A percentile compares a stretch with the other conserved stretches of the same genome.
Conservation (phyloP, 2,113 vertebrate species). For the Dasyprocta punctata region DNA sequence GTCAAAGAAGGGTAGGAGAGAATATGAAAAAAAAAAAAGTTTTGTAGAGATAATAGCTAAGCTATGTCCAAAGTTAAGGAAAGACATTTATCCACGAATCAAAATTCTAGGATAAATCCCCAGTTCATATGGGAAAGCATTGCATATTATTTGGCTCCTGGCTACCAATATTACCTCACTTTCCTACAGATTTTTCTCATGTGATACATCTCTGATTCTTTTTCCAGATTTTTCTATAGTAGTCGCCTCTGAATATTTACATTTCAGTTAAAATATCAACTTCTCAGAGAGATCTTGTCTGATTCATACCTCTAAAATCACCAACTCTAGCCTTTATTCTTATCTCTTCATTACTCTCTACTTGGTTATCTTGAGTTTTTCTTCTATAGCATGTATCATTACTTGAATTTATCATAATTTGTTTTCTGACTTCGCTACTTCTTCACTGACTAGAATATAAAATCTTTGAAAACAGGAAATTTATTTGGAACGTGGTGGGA, state of each 20-base stretch:
- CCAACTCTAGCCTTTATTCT: background rate
- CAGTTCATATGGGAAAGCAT: background rate
- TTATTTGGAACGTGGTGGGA: background rate
- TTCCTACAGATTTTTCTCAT: background rate
- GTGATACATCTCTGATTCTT: background rate
- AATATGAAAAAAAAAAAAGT: background rate
- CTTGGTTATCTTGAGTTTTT: background rate
- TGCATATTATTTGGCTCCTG: background rate
- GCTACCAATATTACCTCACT: background rate
- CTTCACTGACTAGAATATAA: background rate
- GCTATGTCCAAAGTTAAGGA: background rate
- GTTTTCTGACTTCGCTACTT: background rate
- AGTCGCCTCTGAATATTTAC: background rate
- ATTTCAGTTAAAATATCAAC: background rate
- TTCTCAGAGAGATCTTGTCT: slow-evolving; percentile 5
- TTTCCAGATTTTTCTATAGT: background rate
- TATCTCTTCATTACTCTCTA: background rate
- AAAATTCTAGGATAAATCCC: background rate
- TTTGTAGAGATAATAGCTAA: background rate
- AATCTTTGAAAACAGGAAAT: background rate
- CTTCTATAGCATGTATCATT: background rate
- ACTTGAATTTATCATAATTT: slow-evolving; percentile 15
- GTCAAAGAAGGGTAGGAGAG: background rate
- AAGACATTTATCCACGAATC: background rate
- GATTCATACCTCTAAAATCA: background rate